Percentiles rank a stretch among this genome's conserved stretches.
phyloP scores from a whole-genome alignment of 2,797 vertebrate species.

The Betta splendens region DNA sequence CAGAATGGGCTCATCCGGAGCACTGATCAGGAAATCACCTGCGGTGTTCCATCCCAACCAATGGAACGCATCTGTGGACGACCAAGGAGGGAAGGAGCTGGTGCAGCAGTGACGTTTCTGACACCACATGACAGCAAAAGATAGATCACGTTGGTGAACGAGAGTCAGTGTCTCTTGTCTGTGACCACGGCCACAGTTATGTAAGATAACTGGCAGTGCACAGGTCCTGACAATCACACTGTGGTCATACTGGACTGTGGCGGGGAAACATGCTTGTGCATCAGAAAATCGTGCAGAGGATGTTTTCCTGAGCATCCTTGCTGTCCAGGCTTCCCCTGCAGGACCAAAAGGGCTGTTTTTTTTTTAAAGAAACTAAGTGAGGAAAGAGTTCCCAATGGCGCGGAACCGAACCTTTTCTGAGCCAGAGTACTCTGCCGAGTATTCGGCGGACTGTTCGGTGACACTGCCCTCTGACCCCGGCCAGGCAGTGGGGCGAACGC shows the following conservation, averaged over 20 bases:
- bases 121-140: conserved; percentile 26
- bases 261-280: conserved; percentile 18
- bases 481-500: conserved; percentile 84
- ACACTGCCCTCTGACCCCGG: conserved; percentile 93
- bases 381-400: conserved; percentile 80
- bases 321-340: conserved; percentile 1
- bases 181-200: conserved; percentile 34
- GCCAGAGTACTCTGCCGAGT: conserved; percentile 92
- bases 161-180: conserved; percentile 27
- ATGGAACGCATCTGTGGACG: conserved; percentile 1
- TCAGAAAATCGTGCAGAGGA: conserved; percentile 33
- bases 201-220: conserved; percentile 37
- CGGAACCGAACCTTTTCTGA: conserved; percentile 89
- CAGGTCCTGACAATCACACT: conserved; percentile 53
- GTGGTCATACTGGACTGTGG: conserved; percentile 42
- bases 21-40: background rate
- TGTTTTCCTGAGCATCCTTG: conserved; percentile 27
- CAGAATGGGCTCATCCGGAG: background rate
- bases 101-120: background rate
- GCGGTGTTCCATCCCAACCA: no score
- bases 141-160: conserved; percentile 12
- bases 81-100: conserved; percentile 7
- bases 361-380: conserved; percentile 1
- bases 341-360: conserved; percentile 10
- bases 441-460: conserved; percentile 92